Evolutionary conservation across 2,113 vertebrate species (phyloP).

Genomic region (Albula goreensis): DNA sequence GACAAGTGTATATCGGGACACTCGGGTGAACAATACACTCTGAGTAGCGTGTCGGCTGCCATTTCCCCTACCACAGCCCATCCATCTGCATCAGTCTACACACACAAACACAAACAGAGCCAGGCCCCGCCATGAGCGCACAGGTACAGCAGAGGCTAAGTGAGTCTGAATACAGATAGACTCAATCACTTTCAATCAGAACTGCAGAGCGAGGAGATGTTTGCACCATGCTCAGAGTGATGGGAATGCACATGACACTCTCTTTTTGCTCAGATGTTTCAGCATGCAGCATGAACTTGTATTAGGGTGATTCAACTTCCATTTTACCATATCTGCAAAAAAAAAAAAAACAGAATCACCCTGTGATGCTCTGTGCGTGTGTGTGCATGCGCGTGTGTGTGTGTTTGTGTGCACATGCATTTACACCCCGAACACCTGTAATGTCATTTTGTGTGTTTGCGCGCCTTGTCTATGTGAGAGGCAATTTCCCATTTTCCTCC

Average conservation of each 20-base stretch:
- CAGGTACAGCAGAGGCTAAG: background rate
- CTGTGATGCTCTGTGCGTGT: slow-evolving; percentile 30
- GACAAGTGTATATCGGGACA: slow-evolving; percentile 18
- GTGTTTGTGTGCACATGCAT: slow-evolving; percentile 36
- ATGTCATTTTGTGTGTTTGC: slow-evolving; percentile 29
- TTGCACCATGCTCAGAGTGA: background rate
- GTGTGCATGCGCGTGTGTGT: slow-evolving; percentile 24
- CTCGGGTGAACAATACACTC: background rate
- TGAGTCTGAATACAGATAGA: background rate
- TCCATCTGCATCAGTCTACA: background rate
- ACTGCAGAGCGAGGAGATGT: background rate
- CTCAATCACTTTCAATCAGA: background rate
- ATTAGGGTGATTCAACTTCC: background rate
- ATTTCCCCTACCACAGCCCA: background rate
- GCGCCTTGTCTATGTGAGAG: slow-evolving; percentile 27
- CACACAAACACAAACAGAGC: too few species aligned
- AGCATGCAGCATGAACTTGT: too few species aligned
- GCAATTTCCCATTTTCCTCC: slow-evolving; percentile 39
- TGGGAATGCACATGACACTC: background rate
- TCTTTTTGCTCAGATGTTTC: too few species aligned
- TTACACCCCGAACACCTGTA: too few species aligned
- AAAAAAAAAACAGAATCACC: background rate
- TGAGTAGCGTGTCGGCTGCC: background rate
- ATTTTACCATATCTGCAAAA: background rate
- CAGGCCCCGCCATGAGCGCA: background rate